phyloP scores from a whole-genome alignment of 1,140 invertebrate genomes.

The Trichomalopsis sarcophagae region DNA sequence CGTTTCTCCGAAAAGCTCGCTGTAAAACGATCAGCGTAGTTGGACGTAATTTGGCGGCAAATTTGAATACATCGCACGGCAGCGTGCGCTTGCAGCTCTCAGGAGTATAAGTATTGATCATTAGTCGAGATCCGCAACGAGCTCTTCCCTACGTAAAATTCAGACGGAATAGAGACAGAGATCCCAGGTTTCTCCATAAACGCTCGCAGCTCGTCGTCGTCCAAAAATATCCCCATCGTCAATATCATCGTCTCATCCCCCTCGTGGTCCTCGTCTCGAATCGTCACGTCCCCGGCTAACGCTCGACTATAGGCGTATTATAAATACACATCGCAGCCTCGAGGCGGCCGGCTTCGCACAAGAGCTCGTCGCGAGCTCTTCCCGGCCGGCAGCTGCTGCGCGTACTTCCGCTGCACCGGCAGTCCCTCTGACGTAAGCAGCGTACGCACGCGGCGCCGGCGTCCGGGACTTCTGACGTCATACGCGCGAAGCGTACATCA shows the following conservation, averaged over 20 bases:
- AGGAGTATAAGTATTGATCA: not conserved
- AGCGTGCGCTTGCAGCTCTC: too few relatives aligned
- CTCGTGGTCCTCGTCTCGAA: not conserved
- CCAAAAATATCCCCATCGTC: not conserved
- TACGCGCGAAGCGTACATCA: not conserved
- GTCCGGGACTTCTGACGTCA: not conserved
- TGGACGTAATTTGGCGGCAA: too few relatives aligned
- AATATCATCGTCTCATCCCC: not conserved
- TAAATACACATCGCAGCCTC: too few relatives aligned
- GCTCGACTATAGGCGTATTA: not conserved
- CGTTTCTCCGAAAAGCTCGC: too few relatives aligned
- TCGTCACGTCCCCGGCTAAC: not conserved
- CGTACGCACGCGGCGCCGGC: constrained; percentile 25
- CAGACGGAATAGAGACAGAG: not conserved
- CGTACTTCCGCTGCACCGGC: constrained; percentile 33
- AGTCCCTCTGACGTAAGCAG: constrained; percentile 27
- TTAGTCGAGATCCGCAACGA: not conserved
- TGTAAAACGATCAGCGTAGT: too few relatives aligned
- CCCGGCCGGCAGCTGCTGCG: constrained; percentile 28
- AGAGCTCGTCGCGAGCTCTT: not conserved
- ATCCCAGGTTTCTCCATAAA: too few relatives aligned
- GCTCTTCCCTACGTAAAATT: too few relatives aligned
- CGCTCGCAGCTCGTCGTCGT: not conserved
- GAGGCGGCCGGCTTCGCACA: not conserved
- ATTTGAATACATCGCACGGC: too few relatives aligned